phyloP scores from a whole-genome alignment of 1,140 invertebrate species.

The Asbolus verrucosus region DNA sequence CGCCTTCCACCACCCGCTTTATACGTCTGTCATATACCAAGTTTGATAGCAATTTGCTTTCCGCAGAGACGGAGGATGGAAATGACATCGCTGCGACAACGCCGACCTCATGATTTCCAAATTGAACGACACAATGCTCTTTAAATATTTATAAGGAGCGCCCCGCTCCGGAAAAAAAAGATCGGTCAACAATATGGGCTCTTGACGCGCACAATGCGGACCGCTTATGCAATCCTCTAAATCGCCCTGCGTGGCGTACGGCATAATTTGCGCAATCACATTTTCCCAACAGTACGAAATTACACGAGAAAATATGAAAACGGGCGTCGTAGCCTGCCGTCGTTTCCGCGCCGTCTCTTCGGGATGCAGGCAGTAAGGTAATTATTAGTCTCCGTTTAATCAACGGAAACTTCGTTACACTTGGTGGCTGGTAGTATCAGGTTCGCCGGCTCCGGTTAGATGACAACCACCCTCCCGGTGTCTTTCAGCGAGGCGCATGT shows the following conservation, averaged over 20 bases:
- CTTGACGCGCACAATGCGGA: not conserved
- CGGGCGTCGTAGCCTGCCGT: no score
- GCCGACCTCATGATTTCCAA: slow-evolving; percentile 24
- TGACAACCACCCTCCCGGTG: not conserved
- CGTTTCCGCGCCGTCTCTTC: no score
- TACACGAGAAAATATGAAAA: no score
- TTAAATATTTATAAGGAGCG: slow-evolving; percentile 30
- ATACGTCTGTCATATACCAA: slow-evolving; percentile 25
- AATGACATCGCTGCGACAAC: slow-evolving; percentile 30
- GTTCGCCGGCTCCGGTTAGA: slow-evolving; percentile 18
- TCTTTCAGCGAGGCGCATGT: slow-evolving; percentile 2
- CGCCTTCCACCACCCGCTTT: slow-evolving; percentile 26
- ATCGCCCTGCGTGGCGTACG: not conserved
- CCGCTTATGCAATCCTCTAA: slow-evolving; percentile 9
- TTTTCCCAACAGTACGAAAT: no score
- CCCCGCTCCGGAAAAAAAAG: slow-evolving; percentile 7
- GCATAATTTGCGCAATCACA: no score
- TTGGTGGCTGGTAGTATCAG: slow-evolving; percentile 33
- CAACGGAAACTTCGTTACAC: slow-evolving; percentile 42
- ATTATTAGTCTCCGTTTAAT: slow-evolving; percentile 39
- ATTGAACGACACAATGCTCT: slow-evolving; percentile 33
- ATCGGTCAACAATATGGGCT: slow-evolving; percentile 23
- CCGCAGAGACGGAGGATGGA: slow-evolving; percentile 23
- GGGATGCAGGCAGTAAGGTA: not conserved
- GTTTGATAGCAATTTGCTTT: slow-evolving; percentile 34